These are phyloP conservation scores for Thelaira solivaga DNA, from an alignment of 2,888 invertebrate species.

Conservation along the genomic window DNA sequence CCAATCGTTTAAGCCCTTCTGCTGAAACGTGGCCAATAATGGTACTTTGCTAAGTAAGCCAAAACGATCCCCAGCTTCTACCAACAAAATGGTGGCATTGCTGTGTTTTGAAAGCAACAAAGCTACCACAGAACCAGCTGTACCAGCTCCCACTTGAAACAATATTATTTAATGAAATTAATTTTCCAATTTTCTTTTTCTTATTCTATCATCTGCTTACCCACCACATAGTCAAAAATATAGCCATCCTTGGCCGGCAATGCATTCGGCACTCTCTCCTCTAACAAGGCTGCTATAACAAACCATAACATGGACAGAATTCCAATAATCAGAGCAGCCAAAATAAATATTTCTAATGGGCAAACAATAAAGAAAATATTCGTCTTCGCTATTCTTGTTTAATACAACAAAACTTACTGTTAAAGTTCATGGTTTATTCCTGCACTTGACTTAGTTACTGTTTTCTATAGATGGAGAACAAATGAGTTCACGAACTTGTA, in stretches of 20 bases:
- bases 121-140: conserved; percentile 84
- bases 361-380: not conserved
- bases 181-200: not conserved
- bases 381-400: not conserved
- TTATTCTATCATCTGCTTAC: conserved; percentile 62
- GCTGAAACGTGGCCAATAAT: conserved; percentile 82
- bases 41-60: conserved; percentile 82
- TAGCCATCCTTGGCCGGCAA: conserved; percentile 65
- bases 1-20: conserved; percentile 84
- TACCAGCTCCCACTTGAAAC: conserved; percentile 82
- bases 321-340: conserved; percentile 67
- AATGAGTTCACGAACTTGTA: no score
- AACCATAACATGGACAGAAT: conserved; percentile 68
- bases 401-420: conserved; percentile 64
- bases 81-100: conserved; percentile 79
- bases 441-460: no score
- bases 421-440: conserved; percentile 63
- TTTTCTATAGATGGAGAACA: no score
- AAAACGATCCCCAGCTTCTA: conserved; percentile 85
- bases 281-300: conserved; percentile 66
- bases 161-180: not conserved
- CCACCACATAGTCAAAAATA: conserved; percentile 73
- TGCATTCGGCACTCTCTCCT: conserved; percentile 69
- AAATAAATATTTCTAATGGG: conserved; percentile 67
- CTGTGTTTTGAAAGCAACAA: conserved; percentile 81